A percentile compares a stretch with the other conserved stretches of the same genome.
phyloP scores from a whole-genome alignment of 2,797 vertebrate genomes.

The Leucoraja ocellata region DNA sequence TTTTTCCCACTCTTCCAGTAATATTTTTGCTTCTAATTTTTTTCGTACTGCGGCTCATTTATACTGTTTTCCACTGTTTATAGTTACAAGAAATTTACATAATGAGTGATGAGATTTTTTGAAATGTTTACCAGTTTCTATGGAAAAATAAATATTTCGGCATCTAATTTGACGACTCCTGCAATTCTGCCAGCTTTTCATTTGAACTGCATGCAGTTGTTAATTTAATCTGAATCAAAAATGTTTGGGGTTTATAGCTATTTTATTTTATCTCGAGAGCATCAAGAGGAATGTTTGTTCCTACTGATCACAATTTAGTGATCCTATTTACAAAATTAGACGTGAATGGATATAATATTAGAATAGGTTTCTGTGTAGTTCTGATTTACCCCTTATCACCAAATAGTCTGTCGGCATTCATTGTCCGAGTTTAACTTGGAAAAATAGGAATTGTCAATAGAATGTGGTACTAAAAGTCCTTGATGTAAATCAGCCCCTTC shows the following conservation, averaged over 20 bases:
- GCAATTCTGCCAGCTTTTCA: not conserved
- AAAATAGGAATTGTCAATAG: not conserved
- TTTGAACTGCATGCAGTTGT: not conserved
- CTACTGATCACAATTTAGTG: not conserved
- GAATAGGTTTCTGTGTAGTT: not conserved
- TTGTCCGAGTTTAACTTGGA: not conserved
- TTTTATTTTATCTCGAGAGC: not conserved
- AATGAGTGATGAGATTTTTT: not conserved
- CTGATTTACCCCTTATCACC: not conserved
- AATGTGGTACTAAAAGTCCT: not conserved
- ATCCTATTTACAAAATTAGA: not conserved
- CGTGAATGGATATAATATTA: not conserved
- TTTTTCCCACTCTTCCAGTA: conserved; percentile 20
- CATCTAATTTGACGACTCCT: not conserved
- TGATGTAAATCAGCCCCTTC: not conserved
- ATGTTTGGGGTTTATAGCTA: not conserved
- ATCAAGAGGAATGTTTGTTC: not conserved
- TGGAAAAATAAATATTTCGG: conserved; percentile 13
- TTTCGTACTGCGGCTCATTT: not conserved
- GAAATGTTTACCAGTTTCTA: conserved; percentile 31
- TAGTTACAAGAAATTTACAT: conserved; percentile 22
- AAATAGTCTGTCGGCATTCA: not conserved
- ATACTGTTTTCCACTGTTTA: conserved; percentile 9
- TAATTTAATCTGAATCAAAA: not conserved
- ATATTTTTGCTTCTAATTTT: conserved; percentile 15